Percentiles rank a stretch among this genome's conserved stretches.
Conservation (phyloP, 2,888 invertebrate genomes). For the Tenthredo mesomela region DNA sequence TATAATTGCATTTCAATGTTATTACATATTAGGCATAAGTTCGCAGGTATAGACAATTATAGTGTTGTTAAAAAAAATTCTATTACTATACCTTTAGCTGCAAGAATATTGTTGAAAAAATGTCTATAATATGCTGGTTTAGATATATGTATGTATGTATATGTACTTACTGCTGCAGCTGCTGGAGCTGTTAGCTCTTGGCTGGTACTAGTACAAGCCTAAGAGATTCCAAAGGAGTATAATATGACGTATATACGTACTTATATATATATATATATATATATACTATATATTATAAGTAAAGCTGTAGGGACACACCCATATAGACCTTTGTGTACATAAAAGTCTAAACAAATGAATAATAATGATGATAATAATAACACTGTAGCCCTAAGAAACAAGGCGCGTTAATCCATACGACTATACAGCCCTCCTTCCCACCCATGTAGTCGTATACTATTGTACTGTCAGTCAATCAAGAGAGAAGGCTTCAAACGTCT, state of each 20-base stretch:
- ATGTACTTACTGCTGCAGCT: not conserved
- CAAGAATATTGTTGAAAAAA: not conserved
- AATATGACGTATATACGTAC: not conserved
- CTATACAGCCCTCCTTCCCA: slow-evolving; percentile 14
- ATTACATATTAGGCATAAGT: not conserved
- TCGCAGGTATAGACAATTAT: not conserved
- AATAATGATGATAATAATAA: slow-evolving; percentile 33
- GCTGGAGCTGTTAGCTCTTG: not conserved
- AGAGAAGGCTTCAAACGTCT: not conserved
- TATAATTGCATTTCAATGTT: not conserved
- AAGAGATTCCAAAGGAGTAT: slow-evolving; percentile 39
- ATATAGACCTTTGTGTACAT: slow-evolving; percentile 28
- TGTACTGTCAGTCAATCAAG: slow-evolving; percentile 51
- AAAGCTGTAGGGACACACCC: slow-evolving; percentile 43
- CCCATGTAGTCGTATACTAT: slow-evolving; percentile 19
- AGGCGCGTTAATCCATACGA: slow-evolving; percentile 37
- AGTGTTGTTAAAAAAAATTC: not conserved
- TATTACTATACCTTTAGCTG: slow-evolving; percentile 15
- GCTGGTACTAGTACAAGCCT: not conserved
- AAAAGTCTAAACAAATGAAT: slow-evolving; percentile 46
- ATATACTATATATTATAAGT: not conserved
- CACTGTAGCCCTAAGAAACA: slow-evolving; percentile 40
- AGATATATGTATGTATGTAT: not conserved
- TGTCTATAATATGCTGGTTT: not conserved
- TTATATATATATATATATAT: too few species aligned